These are phyloP conservation scores for Pandion haliaetus DNA, from an alignment of 2,113 vertebrate genomes.

Conservation along the genomic window DNA sequence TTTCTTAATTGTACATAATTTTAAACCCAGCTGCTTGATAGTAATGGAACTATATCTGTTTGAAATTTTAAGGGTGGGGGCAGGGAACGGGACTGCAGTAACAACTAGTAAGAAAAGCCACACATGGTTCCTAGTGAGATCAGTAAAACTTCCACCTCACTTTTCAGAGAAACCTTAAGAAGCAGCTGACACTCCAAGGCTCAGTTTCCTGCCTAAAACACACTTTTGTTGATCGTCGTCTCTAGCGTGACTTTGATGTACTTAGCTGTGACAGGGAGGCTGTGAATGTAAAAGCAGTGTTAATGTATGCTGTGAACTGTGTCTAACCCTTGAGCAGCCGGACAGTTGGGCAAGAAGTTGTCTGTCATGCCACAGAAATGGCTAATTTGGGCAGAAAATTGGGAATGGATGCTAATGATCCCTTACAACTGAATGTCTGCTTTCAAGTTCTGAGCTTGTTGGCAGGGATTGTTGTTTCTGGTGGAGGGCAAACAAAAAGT, in stretches of 20 bases:
- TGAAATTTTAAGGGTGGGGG: background rate
- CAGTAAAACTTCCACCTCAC: background rate
- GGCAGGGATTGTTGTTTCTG: background rate
- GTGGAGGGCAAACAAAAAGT: background rate
- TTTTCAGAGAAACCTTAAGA: background rate
- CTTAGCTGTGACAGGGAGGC: accelerated
- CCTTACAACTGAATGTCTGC: background rate
- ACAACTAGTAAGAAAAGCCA: background rate
- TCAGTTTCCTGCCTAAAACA: background rate
- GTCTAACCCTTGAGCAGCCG: background rate
- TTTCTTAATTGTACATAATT: background rate
- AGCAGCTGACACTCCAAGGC: background rate
- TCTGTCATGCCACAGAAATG: background rate
- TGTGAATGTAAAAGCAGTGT: background rate
- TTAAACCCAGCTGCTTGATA: background rate
- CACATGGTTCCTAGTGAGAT: background rate
- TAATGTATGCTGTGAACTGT: background rate
- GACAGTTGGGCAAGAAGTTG: background rate
- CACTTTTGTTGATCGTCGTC: accelerated
- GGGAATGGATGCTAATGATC: background rate
- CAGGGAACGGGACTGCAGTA: background rate
- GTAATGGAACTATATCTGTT: background rate
- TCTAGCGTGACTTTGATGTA: background rate
- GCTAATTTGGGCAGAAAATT: background rate
- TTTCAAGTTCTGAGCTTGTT: background rate